Conservation (phyloP, 2,888 invertebrate genomes). For the Serripes groenlandicus region DNA sequence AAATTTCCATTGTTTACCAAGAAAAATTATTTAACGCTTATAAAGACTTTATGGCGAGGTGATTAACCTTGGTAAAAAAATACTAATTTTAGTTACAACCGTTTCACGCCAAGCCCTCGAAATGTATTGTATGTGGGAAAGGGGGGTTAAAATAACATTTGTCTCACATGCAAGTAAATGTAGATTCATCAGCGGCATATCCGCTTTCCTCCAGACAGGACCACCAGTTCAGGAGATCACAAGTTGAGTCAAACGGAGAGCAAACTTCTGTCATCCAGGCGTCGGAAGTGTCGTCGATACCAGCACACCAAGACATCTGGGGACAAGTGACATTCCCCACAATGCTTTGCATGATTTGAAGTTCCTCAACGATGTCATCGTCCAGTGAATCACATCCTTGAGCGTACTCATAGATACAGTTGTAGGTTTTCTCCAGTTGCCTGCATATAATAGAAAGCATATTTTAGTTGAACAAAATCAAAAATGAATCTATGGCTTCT, state of each 20-base stretch:
- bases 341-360: conserved; percentile 45
- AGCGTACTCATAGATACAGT: conserved; percentile 41
- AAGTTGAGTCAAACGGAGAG: neutral
- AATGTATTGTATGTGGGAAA: too few relatives aligned
- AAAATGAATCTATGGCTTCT: neutral
- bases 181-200: neutral
- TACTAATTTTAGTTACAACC: too few relatives aligned
- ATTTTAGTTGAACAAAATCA: neutral
- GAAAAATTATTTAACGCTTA: too few relatives aligned
- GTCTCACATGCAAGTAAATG: too few relatives aligned
- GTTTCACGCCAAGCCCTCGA: neutral
- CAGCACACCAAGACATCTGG: conserved; percentile 36
- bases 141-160: too few relatives aligned
- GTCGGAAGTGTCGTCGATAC: conserved; percentile 7
- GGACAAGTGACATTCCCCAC: conserved; percentile 51
- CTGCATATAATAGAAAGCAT: conserved; percentile 9
- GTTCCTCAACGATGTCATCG: conserved; percentile 29
- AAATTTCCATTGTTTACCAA: too few relatives aligned
- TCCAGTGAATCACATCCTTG: conserved; percentile 30
- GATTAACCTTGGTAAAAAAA: too few relatives aligned
- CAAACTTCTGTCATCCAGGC: conserved; percentile 37
- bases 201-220: conserved; percentile 9
- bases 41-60: too few relatives aligned
- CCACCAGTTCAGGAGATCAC: conserved; percentile 13
- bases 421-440: conserved; percentile 35